Base-by-base conservation (phyloP, 2,797 vertebrate genomes). In the Gymnoscopelus braueri region DNA sequence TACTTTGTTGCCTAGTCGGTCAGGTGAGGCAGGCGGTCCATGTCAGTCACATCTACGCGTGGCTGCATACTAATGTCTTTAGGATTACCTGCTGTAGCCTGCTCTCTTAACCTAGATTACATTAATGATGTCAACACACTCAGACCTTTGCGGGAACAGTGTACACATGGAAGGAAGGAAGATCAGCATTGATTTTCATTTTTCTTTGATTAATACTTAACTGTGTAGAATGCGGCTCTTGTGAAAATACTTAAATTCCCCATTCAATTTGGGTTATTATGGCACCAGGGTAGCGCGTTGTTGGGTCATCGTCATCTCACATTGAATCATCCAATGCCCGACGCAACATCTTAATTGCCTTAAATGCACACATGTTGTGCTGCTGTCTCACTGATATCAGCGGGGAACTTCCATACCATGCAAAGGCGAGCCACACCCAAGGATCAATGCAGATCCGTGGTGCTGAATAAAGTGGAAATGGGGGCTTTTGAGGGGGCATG, bases 41-140 rank as follows among this genome's bases (percentile, higher is more conserved):
- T 75, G 82, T 74, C 75, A 85, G 76, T 72, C 67, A 47, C 65
- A 24, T 23, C 15, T 14, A 14, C 55, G 24, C 50, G 59, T 61
- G 51, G 29, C 47, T 44, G 35, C 26, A 78, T 60, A 77, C 63
- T 79, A 63, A 73, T 72, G 67, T 82, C 72, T 56, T 44, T 79
- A 69, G 85, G 86, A 90, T 92, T 89, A 85, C 79, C 69, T 13
- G 5, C 8, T n/a, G 70, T 84, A 79, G 80, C 68, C 78, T 85
- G 88, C 83, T 89, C 85, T 63, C 74, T 85, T 91, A 90, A 88
- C 85, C 89, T 75, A 89, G 83, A 88, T 92, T 80, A 65, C 72
- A 65, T 60, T 54, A 54, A 39, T 54, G 70, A 62, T 82, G 81
- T 67, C 76, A 74, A 48, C 61, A 59, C 67, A 10, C 5, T 11